A percentile compares a stretch with the other conserved stretches of the same genome.
phyloP scores from a whole-genome alignment of 1,140 invertebrate species.

The Macrobrachium nipponense region DNA sequence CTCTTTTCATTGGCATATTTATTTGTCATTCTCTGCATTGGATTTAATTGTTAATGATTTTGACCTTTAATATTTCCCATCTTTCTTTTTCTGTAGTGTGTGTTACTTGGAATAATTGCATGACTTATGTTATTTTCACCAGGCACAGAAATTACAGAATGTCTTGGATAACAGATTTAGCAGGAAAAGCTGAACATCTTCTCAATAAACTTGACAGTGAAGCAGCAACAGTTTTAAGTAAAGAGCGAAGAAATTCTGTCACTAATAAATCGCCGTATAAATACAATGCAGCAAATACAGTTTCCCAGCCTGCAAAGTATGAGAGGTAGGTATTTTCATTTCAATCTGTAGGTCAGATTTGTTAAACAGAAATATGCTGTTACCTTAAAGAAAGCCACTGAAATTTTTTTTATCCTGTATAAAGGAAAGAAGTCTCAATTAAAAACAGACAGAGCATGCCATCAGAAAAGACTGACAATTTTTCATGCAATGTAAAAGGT shows the following conservation, averaged over 20 bases:
- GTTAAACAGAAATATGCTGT: no score
- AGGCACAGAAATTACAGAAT: conserved; percentile 69
- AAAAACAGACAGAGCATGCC: no score
- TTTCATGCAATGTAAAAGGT: no score
- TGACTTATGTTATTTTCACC: background rate
- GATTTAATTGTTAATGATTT: no score
- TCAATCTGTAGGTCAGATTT: background rate
- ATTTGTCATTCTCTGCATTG: no score
- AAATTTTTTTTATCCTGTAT: no score
- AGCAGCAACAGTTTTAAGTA: conserved; percentile 78
- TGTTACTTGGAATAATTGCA: background rate
- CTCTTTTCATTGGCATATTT: no score
- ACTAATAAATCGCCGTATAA: conserved; percentile 8
- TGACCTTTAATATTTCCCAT: no score
- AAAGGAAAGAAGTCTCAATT: no score
- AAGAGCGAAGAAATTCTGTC: conserved; percentile 44
- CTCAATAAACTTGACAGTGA: conserved; percentile 87
- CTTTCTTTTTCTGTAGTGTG: background rate
- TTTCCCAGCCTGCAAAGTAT: conserved; percentile 7
- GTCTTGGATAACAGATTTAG: conserved; percentile 86
- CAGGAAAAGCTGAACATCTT: conserved; percentile 85
- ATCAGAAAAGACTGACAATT: no score
- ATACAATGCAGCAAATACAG: conserved; percentile 40
- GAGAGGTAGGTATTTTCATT: conserved; percentile 19
- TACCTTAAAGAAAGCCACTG: no score